Conservation (phyloP, 2,113 vertebrate genomes). For the Capreolus pygargus region DNA sequence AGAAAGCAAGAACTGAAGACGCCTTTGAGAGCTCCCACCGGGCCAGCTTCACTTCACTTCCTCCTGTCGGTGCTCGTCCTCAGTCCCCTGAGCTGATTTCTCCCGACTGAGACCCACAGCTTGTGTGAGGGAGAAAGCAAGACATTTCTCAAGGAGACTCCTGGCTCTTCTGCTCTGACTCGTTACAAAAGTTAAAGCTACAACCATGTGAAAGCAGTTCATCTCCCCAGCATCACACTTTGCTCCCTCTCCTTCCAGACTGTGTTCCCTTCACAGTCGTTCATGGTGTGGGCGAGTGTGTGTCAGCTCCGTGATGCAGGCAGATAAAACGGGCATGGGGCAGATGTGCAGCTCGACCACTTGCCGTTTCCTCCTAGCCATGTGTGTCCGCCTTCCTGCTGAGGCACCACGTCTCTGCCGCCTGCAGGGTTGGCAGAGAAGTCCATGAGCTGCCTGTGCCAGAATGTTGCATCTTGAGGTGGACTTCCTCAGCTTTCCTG, state of each 20-base stretch:
- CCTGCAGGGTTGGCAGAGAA: neutral
- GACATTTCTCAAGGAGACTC: neutral
- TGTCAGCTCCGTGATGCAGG: neutral
- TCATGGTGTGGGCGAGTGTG: neutral
- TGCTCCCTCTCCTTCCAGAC: neutral
- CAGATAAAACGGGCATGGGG: neutral
- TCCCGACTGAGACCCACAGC: neutral
- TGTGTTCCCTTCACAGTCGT: neutral
- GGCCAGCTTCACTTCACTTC: neutral
- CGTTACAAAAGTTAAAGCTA: neutral
- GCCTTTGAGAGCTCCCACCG: neutral
- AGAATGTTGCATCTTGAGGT: neutral
- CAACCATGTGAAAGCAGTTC: neutral
- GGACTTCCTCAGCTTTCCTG: neutral
- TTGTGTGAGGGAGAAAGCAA: neutral
- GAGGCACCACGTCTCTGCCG: rapidly evolving
- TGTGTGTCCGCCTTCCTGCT: rapidly evolving
- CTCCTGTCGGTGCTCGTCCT: neutral
- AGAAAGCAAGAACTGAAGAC: neutral
- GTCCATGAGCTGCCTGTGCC: neutral
- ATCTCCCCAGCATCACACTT: rapidly evolving
- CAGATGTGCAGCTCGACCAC: rapidly evolving
- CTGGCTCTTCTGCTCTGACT: neutral
- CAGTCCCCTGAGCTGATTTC: neutral
- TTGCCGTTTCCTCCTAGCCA: neutral